phyloP scores from a whole-genome alignment of 2,113 vertebrate genomes.

The Ammodramus savannarum region DNA sequence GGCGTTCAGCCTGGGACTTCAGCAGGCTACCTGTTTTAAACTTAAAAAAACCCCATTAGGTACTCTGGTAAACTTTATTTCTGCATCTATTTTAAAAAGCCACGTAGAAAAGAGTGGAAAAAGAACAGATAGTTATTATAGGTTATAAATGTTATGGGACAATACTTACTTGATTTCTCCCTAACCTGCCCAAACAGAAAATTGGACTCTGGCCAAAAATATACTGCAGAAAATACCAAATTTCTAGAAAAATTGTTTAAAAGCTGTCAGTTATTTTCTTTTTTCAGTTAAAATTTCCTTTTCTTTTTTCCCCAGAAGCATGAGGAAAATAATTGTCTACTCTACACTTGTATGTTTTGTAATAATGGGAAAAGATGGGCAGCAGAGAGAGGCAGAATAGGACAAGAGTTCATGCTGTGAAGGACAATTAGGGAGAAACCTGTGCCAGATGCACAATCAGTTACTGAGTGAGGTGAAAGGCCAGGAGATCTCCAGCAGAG shows the following conservation, averaged over 20 bases:
- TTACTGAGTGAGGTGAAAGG: neutral
- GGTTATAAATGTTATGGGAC: neutral
- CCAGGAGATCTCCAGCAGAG: neutral
- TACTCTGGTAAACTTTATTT: neutral
- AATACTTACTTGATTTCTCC: neutral
- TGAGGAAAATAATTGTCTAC: neutral
- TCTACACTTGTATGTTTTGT: neutral
- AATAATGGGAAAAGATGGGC: neutral
- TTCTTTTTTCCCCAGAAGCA: neutral
- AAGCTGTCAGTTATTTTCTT: neutral
- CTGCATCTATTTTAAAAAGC: neutral
- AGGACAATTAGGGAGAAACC: neutral
- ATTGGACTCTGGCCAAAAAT: neutral
- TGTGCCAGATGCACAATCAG: neutral
- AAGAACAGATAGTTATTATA: neutral
- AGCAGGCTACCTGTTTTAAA: neutral
- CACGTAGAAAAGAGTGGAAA: neutral
- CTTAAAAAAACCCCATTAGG: neutral
- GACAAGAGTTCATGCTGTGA: neutral
- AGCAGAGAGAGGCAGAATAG: neutral
- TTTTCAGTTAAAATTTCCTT: neutral
- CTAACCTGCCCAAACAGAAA: neutral
- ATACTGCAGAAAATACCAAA: neutral
- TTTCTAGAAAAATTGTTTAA: neutral
- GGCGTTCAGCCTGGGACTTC: slow-evolving; percentile 3